Conservation (phyloP, 2,113 vertebrate genomes). For the Megaptera novaeangliae region DNA sequence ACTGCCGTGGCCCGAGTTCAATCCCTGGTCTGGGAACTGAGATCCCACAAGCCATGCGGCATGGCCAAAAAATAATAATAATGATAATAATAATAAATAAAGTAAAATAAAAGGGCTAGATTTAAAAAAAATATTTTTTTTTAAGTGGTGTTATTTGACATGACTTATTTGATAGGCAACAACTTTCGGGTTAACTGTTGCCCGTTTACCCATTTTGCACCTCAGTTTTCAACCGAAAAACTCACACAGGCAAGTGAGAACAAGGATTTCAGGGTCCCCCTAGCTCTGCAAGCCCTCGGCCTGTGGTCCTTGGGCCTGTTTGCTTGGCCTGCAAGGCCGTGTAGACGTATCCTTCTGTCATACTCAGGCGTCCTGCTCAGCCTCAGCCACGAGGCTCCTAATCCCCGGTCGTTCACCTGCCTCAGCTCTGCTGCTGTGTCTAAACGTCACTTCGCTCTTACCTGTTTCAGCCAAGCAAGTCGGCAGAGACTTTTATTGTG, state of each 20-base stretch:
- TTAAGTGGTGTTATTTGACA: not conserved
- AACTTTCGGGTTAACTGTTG: not conserved
- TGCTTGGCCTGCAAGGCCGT: accelerated
- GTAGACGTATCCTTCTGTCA: accelerated
- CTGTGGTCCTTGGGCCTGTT: no score
- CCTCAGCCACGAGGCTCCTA: accelerated
- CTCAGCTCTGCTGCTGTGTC: accelerated
- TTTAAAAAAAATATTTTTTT: not conserved
- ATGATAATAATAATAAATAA: not conserved
- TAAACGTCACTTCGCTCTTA: accelerated
- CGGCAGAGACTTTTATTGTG: not conserved
- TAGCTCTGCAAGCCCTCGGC: accelerated
- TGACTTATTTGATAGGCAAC: not conserved
- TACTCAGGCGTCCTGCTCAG: accelerated
- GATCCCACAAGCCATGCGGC: not conserved
- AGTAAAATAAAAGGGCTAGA: not conserved
- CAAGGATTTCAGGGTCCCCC: not conserved
- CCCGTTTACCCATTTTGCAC: not conserved
- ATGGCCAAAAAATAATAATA: not conserved
- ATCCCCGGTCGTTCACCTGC: accelerated
- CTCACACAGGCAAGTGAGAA: no score
- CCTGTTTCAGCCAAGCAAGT: not conserved
- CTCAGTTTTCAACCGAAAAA: not conserved
- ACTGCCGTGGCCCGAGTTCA: not conserved
- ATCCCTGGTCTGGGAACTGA: not conserved